phyloP scores from a whole-genome alignment of 2,797 vertebrate genomes.

The Emys orbicularis region DNA sequence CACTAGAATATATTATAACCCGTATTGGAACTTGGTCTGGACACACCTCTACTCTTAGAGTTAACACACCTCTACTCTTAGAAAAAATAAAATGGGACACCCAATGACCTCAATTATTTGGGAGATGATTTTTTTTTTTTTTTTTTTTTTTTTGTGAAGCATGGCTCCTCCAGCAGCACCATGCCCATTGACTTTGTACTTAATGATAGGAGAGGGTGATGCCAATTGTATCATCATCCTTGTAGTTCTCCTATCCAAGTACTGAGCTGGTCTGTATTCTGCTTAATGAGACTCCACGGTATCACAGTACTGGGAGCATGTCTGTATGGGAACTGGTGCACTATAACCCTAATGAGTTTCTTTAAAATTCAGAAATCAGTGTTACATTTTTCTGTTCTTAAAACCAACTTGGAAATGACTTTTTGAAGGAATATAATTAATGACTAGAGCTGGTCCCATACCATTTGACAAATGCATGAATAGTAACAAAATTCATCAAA shows the following conservation, averaged over 20 bases:
- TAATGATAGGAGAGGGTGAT: not conserved
- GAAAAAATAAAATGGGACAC: not conserved
- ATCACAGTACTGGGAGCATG: not conserved
- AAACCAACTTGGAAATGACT: not conserved
- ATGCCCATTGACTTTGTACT: not conserved
- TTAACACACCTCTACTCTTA: not conserved
- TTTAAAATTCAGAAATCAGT: not conserved
- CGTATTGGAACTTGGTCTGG: accelerated
- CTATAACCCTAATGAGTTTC: not conserved
- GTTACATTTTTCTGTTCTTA: not conserved
- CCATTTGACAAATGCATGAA: not conserved
- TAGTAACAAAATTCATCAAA: not conserved
- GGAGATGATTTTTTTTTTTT: not conserved
- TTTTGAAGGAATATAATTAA: not conserved
- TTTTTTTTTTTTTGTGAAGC: not conserved
- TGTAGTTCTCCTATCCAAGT: not conserved
- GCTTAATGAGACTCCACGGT: not conserved
- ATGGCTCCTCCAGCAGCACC: not conserved
- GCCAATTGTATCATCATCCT: not conserved
- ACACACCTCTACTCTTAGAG: not conserved
- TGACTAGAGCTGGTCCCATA: not conserved
- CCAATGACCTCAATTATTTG: not conserved
- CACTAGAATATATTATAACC: not conserved
- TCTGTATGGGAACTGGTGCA: not conserved
- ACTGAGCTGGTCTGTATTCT: not conserved